Evolutionary conservation across 2,113 vertebrate species (phyloP), one percentile per base, ranked within the genome.

Genomic region (Opisthocomus hoazin): DNA sequence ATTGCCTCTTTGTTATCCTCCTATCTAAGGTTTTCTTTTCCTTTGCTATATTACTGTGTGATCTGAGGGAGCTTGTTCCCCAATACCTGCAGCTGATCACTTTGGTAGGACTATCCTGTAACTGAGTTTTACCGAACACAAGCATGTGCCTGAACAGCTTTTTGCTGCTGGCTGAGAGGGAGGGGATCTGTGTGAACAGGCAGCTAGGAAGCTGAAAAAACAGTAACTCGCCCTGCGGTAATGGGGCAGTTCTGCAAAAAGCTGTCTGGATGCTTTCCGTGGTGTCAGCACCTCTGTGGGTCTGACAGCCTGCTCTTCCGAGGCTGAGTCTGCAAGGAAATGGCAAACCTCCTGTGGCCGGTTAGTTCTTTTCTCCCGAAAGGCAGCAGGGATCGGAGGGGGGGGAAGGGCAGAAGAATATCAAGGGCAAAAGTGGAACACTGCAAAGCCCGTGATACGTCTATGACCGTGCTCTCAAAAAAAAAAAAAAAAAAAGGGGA

Each of bases 271-370:
- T 7, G 14, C 58, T 27, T 69, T 37, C 6, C 0, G 1, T 36
- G 46, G 60, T 54, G 85, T 85, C 70, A 48, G 70, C 73, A 56
- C 48, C 73, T 61, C 75, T 23, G 1, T 18, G 63, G 10, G 80
- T 84, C 56, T 48, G 36, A 78, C 89, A 86, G 68, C 84, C 90
- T 86, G 54, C 58, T 74, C 51, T 57, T 70, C 89, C 29, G 26
- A 41, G 66, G 37, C 83, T 82, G 2, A 48, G 58, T 15, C 69
- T 63, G 50, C 66, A 56, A 76, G 66, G 48, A 73, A 64, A 79
- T 30, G 32, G 57, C 75, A 45, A 26, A 51, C 21, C n/a, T 90
- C 53, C 50, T 32, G 7, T 7, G n/a, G 27, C 37, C 5, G 1
- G 29, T 39, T 15, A 34, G 39, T 39, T 65, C 13, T 71, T 84